Percentiles rank a stretch among this genome's conserved stretches.
These are phyloP conservation scores for Ormyrus nitidulus DNA, from an alignment of 2,888 invertebrate genomes.

Conservation along the genomic window DNA sequence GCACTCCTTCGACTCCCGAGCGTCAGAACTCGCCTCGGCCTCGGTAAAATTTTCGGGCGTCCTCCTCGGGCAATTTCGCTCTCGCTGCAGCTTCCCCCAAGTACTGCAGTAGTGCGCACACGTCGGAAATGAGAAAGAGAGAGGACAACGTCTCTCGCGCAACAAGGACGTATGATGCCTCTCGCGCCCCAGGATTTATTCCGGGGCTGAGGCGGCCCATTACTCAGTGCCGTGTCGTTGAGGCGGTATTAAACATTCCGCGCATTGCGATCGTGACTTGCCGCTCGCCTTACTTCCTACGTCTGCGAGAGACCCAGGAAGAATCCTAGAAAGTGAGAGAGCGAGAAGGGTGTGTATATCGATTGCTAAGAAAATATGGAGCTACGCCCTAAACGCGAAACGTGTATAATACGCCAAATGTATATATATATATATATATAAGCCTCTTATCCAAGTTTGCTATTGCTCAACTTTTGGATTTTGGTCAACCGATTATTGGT, in stretches of 20 bases:
- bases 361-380: no score
- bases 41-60: not conserved
- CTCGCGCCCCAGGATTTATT: constrained; percentile 66
- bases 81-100: not conserved
- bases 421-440: no score
- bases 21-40: no score
- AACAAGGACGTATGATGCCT: not conserved
- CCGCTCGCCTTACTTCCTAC: not conserved
- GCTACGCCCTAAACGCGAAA: no score
- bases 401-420: no score
- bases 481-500: no score
- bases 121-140: not conserved
- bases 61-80: not conserved
- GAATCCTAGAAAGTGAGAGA: no score
- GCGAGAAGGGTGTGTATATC: no score
- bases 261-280: constrained; percentile 63
- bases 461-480: no score
- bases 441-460: no score
- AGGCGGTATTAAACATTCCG: constrained; percentile 73
- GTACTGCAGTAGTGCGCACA: not conserved
- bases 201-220: constrained; percentile 66
- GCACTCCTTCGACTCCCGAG: no score
- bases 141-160: not conserved
- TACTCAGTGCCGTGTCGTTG: constrained; percentile 68
- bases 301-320: no score